Percentiles rank a stretch among this genome's conserved stretches.
Evolutionary conservation across 2,113 vertebrate genomes (phyloP).

Genomic region (Macroglossus sobrinus): DNA sequence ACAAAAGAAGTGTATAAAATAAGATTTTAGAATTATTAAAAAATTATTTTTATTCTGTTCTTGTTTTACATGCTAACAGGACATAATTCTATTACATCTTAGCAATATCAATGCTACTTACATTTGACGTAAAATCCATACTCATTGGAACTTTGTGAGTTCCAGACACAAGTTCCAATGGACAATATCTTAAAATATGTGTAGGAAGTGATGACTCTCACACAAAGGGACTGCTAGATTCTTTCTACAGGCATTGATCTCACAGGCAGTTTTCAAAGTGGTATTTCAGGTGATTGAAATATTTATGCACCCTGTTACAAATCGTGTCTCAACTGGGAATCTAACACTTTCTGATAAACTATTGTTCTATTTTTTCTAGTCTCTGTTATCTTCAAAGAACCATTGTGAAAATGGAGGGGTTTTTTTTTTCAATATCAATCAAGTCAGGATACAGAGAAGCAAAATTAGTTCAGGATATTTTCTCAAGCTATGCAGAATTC

Average conservation of each 20-base stretch:
- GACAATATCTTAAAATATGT: constrained; percentile 66
- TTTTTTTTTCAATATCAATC: constrained; percentile 35
- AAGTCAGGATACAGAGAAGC: constrained; percentile 44
- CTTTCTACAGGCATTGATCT: constrained; percentile 71
- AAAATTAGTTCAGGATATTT: constrained; percentile 26
- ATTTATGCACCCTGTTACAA: constrained; percentile 74
- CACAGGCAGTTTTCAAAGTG: constrained; percentile 61
- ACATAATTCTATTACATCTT: constrained; percentile 58
- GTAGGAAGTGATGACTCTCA: constrained; percentile 68
- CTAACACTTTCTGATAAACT: constrained; percentile 54
- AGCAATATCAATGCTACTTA: constrained; percentile 52
- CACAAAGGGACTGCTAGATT: constrained; percentile 59
- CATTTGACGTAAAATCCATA: constrained; percentile 77
- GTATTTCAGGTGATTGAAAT: constrained; percentile 77
- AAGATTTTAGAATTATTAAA: background rate
- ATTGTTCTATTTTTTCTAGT: constrained; percentile 35
- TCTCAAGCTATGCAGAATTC: constrained; percentile 48
- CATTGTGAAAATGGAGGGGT: background rate
- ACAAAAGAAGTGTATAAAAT: background rate
- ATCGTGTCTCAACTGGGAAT: constrained; percentile 42
- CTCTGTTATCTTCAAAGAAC: constrained; percentile 24
- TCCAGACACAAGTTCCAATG: constrained; percentile 56
- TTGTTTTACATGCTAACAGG: constrained; percentile 27
- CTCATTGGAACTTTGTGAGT: constrained; percentile 54
- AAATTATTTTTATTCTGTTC: constrained; percentile 33